These are phyloP conservation scores for Parnassius glacialis DNA, from an alignment of 2,888 invertebrate species.

Conservation along the genomic window DNA sequence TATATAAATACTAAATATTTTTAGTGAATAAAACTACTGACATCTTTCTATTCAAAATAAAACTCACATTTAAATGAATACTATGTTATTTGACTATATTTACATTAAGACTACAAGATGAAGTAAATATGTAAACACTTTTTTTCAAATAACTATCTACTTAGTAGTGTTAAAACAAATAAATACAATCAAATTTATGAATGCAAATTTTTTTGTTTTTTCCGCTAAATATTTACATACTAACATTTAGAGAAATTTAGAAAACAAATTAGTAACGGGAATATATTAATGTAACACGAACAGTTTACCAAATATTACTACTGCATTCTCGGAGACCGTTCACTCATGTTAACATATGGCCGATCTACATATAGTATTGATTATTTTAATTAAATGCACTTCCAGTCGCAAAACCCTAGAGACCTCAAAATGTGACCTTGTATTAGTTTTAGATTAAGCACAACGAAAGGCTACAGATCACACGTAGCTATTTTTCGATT, in stretches of 20 bases:
- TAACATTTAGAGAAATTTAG: slow-evolving; percentile 30
- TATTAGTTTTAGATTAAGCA: slow-evolving; percentile 49
- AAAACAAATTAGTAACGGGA: slow-evolving; percentile 58
- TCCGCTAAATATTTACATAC: too few relatives aligned
- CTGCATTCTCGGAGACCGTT: slow-evolving; percentile 39
- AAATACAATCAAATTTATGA: too few relatives aligned
- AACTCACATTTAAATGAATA: too few relatives aligned
- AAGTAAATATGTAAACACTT: too few relatives aligned
- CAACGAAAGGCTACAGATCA: slow-evolving; percentile 57
- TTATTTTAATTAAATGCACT: slow-evolving; percentile 50
- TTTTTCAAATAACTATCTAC: too few relatives aligned
- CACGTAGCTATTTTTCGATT: slow-evolving; percentile 54
- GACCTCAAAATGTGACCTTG: slow-evolving; percentile 59
- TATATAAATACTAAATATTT: too few relatives aligned
- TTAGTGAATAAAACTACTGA: too few relatives aligned
- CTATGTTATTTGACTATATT: too few relatives aligned
- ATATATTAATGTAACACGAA: slow-evolving; percentile 42
- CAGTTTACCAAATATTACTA: slow-evolving; percentile 47
- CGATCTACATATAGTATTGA: slow-evolving; percentile 51
- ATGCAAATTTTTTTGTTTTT: too few relatives aligned
- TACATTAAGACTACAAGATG: too few relatives aligned
- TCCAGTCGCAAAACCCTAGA: slow-evolving; percentile 34
- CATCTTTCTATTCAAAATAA: too few relatives aligned
- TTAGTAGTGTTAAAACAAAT: too few relatives aligned
- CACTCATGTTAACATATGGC: slow-evolving; percentile 74